Evolutionary conservation across 2,888 invertebrate genomes (phyloP), one percentile per base, ranked within the genome.

Genomic region (Heliconius hortense): DNA sequence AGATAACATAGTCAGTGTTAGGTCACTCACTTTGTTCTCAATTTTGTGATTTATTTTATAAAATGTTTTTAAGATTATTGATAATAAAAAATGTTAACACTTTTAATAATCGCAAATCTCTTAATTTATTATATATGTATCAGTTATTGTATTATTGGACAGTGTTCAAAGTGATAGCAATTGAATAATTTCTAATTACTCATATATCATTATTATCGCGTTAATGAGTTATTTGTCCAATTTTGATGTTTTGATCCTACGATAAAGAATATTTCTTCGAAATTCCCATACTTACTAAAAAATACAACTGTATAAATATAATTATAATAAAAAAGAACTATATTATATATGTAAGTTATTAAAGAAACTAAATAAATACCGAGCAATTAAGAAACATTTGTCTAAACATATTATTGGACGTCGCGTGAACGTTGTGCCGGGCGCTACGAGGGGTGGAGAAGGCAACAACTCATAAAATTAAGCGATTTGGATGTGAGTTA

Each of bases 391-490:
- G 24, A 68, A 48, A 4, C 15, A 59, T 59, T 24, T 5, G 10
- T 31, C 68, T 53, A 69, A 69, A 53, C 39, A 18, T 26, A 21
- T 59, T 68, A 28, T 31, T 11, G 74, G 79, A 82, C 90, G 86
- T 79, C 80, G 35, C 53, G 79, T 77, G 85, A 91, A 93, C 85
- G 91, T 88, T 86, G 91, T 85, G 79, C 78, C 88, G 81, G 77
- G 81, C 82, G 82, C 82, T 82, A 82, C 85, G 90, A 91, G 92
- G 93, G 94, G 94, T 93, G 94, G 94, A 93, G 94, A 92, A 93
- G 93, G 93, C 94, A 94, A 93, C 94, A 94, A 94, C 94, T 94
- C 94, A 94, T 94, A 94, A 94, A 94, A 94, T 94, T 93, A 94
- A 94, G 94, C 94, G 94, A 94, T 94, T 94, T 93, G 93, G 93